These are phyloP conservation scores for Hirudo medicinalis DNA, from an alignment of 1,140 invertebrate species.

Conservation along the genomic window DNA sequence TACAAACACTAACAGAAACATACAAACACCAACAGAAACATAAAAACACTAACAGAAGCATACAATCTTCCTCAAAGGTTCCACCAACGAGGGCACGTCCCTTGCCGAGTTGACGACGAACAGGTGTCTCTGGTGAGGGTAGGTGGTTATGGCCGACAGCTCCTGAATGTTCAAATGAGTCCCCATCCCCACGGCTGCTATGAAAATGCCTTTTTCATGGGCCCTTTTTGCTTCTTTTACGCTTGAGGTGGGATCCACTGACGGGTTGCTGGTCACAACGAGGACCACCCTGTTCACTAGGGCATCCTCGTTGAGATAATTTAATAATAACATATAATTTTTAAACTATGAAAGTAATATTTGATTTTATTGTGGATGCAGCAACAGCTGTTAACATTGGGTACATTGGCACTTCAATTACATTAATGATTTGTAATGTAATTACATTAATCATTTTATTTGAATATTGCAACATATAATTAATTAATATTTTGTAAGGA, in stretches of 20 bases:
- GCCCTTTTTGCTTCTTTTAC: constrained; percentile 3
- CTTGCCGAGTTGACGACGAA: constrained; percentile 2
- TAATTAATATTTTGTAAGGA: no score
- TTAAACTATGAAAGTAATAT: no score
- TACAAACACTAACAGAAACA: no score
- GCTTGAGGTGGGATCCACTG: neutral
- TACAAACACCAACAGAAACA: neutral
- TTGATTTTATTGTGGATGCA: no score
- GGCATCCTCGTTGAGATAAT: neutral
- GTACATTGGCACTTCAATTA: no score
- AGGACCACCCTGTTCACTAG: neutral
- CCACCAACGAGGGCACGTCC: neutral
- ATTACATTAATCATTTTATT: no score
- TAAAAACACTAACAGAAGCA: neutral
- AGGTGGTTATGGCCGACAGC: constrained; percentile 8
- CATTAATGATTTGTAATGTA: no score
- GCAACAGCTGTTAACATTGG: no score
- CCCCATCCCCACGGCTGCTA: neutral
- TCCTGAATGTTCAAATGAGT: constrained; percentile 10
- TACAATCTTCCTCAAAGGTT: neutral
- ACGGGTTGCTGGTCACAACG: constrained; percentile 4
- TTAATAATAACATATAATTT: no score
- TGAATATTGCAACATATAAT: no score
- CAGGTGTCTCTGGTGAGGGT: neutral
- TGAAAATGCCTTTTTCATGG: neutral